A percentile compares a stretch with the other conserved stretches of the same genome.
These are phyloP conservation scores for Lepidostoma basale DNA, from an alignment of 1,140 invertebrate genomes.

Conservation along the genomic window DNA sequence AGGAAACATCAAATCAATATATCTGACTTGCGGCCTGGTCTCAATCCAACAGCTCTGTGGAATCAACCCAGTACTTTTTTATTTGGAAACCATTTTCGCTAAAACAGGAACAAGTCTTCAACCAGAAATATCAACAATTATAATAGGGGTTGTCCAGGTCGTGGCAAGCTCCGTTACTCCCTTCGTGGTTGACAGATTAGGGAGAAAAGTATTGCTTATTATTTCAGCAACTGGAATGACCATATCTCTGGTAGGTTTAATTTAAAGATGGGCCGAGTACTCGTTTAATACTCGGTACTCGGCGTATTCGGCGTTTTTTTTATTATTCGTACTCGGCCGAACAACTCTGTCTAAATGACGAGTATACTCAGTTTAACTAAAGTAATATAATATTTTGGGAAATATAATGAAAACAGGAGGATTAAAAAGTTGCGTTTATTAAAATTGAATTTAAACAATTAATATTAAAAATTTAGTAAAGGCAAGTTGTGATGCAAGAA, in stretches of 20 bases:
- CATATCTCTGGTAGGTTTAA: conserved; percentile 55
- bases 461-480: no score
- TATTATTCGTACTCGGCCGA: no score
- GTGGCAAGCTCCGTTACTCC: conserved; percentile 71
- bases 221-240: conserved; percentile 71
- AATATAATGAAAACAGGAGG: no score
- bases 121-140: conserved; percentile 72
- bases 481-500: no score
- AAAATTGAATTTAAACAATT: no score
- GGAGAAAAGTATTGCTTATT: conserved; percentile 73
- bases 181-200: conserved; percentile 75
- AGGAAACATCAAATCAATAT: conserved; percentile 63
- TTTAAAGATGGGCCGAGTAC: no score
- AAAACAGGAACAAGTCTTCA: conserved; percentile 66
- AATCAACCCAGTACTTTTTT: conserved; percentile 84
- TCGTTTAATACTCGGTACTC: no score
- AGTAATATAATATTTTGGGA: no score
- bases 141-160: conserved; percentile 78
- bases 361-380: no score
- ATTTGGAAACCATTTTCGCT: conserved; percentile 74
- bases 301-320: no score
- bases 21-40: conserved; percentile 73
- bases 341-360: no score
- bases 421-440: no score
- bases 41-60: conserved; percentile 79